Conservation (phyloP, 2,797 vertebrate genomes). For the Sebastes oblongus region DNA sequence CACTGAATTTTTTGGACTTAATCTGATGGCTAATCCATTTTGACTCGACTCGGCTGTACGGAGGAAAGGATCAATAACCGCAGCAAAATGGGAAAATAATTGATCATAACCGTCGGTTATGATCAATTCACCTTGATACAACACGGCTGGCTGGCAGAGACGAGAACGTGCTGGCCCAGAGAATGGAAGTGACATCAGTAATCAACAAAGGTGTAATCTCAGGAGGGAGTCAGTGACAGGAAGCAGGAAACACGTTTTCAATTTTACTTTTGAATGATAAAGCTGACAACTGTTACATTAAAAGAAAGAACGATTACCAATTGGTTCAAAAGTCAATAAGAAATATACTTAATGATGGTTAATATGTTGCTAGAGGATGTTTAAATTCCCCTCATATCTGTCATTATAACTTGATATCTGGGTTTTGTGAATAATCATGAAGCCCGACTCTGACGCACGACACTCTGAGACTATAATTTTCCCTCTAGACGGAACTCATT, state of each 20-base stretch:
- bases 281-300: neutral
- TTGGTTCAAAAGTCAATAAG: too few species aligned
- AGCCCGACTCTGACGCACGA: neutral
- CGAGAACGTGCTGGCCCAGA: neutral
- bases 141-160: conserved; percentile 8
- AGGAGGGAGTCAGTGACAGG: conserved; percentile 1
- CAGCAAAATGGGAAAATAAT: conserved; percentile 39
- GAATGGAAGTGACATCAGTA: conserved; percentile 20
- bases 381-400: neutral
- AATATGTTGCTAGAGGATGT: neutral
- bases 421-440: conserved; percentile 1
- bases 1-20: neutral
- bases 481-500: neutral
- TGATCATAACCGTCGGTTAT: conserved; percentile 15
- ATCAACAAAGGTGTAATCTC: neutral
- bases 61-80: conserved; percentile 47
- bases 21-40: conserved; percentile 49
- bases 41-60: conserved; percentile 17
- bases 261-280: neutral
- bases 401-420: neutral
- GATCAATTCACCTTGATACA: conserved; percentile 29
- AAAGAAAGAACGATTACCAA: too few species aligned
- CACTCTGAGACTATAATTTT: neutral
- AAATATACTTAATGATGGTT: neutral
- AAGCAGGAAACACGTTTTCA: neutral